phyloP scores from a whole-genome alignment of 2,797 vertebrate genomes.

The Harpagifer antarcticus region DNA sequence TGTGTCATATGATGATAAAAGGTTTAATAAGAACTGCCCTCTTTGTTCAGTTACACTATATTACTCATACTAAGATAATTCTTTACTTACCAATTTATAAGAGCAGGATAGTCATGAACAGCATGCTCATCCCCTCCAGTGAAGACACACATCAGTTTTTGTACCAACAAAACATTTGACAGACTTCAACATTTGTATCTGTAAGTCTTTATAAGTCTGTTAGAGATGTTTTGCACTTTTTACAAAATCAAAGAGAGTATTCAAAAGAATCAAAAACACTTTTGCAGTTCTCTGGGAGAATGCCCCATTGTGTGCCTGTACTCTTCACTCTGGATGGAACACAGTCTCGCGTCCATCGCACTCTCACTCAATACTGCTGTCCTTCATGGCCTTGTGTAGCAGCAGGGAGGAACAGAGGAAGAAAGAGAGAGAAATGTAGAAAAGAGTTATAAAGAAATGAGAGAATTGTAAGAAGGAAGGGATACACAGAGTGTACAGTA shows the following conservation, averaged over 20 bases:
- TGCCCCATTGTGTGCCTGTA: slow-evolving; percentile 74
- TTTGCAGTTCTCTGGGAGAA: slow-evolving; percentile 85
- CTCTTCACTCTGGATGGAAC: slow-evolving; percentile 71
- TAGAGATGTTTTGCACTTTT: slow-evolving; percentile 84
- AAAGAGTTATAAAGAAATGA: slow-evolving; percentile 49
- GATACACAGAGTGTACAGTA: slow-evolving; percentile 76
- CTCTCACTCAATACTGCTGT: slow-evolving; percentile 88
- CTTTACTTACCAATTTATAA: slow-evolving; percentile 38
- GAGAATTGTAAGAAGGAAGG: slow-evolving; percentile 50
- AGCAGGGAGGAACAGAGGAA: slow-evolving; percentile 57
- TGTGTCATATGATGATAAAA: background rate
- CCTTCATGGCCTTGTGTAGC: slow-evolving; percentile 83
- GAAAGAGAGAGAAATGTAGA: slow-evolving; percentile 51
- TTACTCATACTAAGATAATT: slow-evolving; percentile 1
- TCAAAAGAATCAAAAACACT: slow-evolving; percentile 78
- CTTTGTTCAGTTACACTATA: slow-evolving; percentile 15
- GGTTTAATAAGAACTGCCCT: slow-evolving; percentile 7
- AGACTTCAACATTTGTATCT: slow-evolving; percentile 59
- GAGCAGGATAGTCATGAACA: slow-evolving; percentile 25
- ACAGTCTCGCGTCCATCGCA: slow-evolving; percentile 74
- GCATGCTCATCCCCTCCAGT: slow-evolving; percentile 21
- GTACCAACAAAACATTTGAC: slow-evolving; percentile 63
- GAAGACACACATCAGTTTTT: slow-evolving; percentile 37
- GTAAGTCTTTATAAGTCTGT: slow-evolving; percentile 86
- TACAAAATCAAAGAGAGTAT: slow-evolving; percentile 85